Base-by-base conservation (phyloP, 1,140 invertebrate species). In the Euwallacea fornicatus region DNA sequence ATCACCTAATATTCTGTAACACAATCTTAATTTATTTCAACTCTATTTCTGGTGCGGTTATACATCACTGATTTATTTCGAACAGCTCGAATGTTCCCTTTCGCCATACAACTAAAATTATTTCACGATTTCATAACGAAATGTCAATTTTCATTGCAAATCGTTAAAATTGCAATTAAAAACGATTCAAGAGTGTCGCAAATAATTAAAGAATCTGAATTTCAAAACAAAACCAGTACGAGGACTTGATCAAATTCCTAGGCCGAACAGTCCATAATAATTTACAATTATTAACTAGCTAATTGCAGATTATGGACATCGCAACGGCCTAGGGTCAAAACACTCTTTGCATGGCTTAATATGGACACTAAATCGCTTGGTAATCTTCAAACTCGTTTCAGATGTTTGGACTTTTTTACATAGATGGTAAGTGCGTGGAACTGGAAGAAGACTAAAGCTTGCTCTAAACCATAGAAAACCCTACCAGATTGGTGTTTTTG, bases 181-280 rank as follows among this genome's bases (percentile, higher is more conserved):
- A 50, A 50, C 46, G 59, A 41, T 61, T 43, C 21, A 7, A 41
- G 33, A 61, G 59, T 61, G 59, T 61, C 42, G 59, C 59, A 41
- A 61, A 61, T 61, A 61, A 61, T 42, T 61, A 61, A 61, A 43
- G 59, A 61, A 42, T 64, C 43, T 15, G 43, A 46, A 64, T 64
- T 64, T 64, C 62, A 64, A 64, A 64, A 64, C 42, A 64, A 47
- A 64, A 64, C 42, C 16, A 50, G 62, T 64, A 64, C 62, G 46
- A 46, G 62, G 62, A 64, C 62, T 64, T 6, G 62, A 10, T 47
- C 62, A 64, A 64, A 64, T 50, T 64, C 62, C 62, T 64, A 64
- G 62, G 62, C 62, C 62, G 47, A 64, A 15, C 2, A 13, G 43
- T 8, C n/a, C 43, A 47, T 42, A 50, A 42, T 43, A 41, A 58